Conservation (phyloP, 1,140 invertebrate genomes). For the Watersipora subatra region DNA sequence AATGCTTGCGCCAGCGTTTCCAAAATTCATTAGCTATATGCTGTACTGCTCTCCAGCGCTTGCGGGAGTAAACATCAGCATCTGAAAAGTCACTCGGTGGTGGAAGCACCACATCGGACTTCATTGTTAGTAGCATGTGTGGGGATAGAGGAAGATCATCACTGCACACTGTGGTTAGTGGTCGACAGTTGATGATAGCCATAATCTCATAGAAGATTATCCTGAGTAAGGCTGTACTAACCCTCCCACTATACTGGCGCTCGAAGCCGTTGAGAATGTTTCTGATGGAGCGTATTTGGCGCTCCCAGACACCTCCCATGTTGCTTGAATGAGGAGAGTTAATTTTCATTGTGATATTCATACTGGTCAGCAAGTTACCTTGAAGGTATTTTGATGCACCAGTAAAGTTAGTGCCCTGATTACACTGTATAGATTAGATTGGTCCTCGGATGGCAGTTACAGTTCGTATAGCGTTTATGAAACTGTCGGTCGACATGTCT, state of each 20-base stretch:
- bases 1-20: slow-evolving; percentile 10
- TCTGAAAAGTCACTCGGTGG: slow-evolving; percentile 9
- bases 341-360: slow-evolving; percentile 6
- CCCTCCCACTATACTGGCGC: not conserved
- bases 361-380: not conserved
- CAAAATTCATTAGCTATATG: slow-evolving; percentile 11
- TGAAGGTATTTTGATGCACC: slow-evolving; percentile 19
- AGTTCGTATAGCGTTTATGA: slow-evolving; percentile 12
- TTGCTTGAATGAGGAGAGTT: slow-evolving; percentile 14
- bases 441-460: slow-evolving; percentile 11
- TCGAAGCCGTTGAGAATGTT: slow-evolving; percentile 9
- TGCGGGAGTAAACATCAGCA: slow-evolving; percentile 7
- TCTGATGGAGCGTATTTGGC: slow-evolving; percentile 8
- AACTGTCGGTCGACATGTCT: slow-evolving; percentile 11
- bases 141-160: slow-evolving; percentile 7
- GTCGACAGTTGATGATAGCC: slow-evolving; percentile 3
- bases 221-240: slow-evolving; percentile 5
- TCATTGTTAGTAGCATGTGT: slow-evolving; percentile 10
- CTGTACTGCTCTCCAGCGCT: slow-evolving; percentile 12
- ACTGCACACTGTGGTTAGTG: not conserved
- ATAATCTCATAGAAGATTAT: slow-evolving; percentile 10
- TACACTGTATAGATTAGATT: slow-evolving; percentile 6
- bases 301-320: slow-evolving; percentile 15
- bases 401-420: slow-evolving; percentile 19
- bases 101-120: slow-evolving; percentile 7